phyloP scores from a whole-genome alignment of 2,888 invertebrate species.

The Cyclophora punctaria region DNA sequence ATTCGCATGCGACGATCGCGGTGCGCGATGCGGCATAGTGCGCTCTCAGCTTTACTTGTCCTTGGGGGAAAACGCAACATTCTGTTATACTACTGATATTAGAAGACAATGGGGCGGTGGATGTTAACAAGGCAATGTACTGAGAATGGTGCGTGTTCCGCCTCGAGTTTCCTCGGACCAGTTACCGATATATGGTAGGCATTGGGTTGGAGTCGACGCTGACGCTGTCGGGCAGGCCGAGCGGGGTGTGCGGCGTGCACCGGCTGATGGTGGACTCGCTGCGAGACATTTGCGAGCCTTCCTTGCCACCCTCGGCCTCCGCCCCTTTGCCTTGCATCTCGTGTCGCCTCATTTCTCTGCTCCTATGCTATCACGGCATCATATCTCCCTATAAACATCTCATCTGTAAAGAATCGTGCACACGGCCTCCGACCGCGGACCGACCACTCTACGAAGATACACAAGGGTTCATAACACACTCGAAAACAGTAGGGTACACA shows the following conservation, averaged over 20 bases:
- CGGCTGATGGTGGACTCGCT: conserved; percentile 81
- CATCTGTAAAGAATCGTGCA: conserved; percentile 59
- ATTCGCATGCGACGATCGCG: conserved; percentile 66
- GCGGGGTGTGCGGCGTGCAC: conserved; percentile 67
- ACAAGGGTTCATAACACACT: conserved; percentile 42
- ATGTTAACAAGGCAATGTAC: not conserved
- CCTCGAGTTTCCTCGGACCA: conserved; percentile 36
- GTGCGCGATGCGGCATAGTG: conserved; percentile 66
- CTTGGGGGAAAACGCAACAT: conserved; percentile 50
- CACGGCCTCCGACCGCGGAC: conserved; percentile 42
- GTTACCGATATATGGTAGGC: conserved; percentile 92
- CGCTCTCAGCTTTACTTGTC: conserved; percentile 50
- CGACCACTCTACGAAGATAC: conserved; percentile 39
- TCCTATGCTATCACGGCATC: conserved; percentile 64
- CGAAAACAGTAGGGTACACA: conserved; percentile 50
- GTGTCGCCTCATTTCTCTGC: conserved; percentile 54
- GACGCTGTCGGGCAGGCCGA: conserved; percentile 80
- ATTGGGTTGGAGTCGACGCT: conserved; percentile 91
- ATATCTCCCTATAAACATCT: conserved; percentile 64
- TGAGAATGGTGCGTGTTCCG: conserved; percentile 42
- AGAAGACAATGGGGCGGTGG: too few species aligned
- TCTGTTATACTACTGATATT: not conserved
- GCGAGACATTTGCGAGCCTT: conserved; percentile 79
- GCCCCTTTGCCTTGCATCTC: conserved; percentile 59
- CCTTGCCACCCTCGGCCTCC: conserved; percentile 52